These are phyloP conservation scores for Drosophila carrolli DNA, from an alignment of 1,140 invertebrate genomes.

Conservation along the genomic window DNA sequence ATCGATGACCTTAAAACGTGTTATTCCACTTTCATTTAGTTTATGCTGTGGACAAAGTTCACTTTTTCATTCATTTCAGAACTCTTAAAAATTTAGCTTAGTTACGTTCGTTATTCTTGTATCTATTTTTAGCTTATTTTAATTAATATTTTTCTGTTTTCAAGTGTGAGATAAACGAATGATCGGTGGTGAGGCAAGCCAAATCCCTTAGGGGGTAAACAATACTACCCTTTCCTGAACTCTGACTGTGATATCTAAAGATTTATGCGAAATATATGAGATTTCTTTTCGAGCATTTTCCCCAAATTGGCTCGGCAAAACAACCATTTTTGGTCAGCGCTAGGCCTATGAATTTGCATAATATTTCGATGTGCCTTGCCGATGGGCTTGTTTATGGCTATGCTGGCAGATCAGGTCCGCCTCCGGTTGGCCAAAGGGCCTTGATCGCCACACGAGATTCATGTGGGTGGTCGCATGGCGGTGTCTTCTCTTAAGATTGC, in stretches of 20 bases:
- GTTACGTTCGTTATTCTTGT: too few species aligned
- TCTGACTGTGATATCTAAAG: conserved; percentile 4
- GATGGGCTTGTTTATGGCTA: conserved; percentile 6
- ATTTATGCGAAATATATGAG: conserved; percentile 31
- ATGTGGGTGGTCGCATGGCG: conserved; percentile 22
- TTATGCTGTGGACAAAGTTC: too few species aligned
- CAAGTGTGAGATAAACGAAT: background rate
- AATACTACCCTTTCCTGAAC: background rate
- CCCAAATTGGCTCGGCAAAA: conserved; percentile 18
- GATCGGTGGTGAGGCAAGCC: background rate
- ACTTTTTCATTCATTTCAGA: too few species aligned
- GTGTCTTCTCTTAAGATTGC: conserved; percentile 3
- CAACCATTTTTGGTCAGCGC: background rate
- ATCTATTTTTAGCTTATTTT: background rate
- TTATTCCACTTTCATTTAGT: background rate
- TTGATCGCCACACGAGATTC: conserved; percentile 6
- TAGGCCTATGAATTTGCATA: conserved; percentile 45
- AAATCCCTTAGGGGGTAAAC: background rate
- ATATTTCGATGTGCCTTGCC: background rate
- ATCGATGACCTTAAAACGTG: background rate
- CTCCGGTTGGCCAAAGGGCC: conserved; percentile 24
- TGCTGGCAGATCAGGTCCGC: conserved; percentile 30
- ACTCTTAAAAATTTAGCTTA: too few species aligned
- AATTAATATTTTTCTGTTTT: background rate
- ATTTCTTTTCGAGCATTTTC: conserved; percentile 28